phyloP scores from a whole-genome alignment of 2,113 vertebrate genomes.

The Sturnus vulgaris region DNA sequence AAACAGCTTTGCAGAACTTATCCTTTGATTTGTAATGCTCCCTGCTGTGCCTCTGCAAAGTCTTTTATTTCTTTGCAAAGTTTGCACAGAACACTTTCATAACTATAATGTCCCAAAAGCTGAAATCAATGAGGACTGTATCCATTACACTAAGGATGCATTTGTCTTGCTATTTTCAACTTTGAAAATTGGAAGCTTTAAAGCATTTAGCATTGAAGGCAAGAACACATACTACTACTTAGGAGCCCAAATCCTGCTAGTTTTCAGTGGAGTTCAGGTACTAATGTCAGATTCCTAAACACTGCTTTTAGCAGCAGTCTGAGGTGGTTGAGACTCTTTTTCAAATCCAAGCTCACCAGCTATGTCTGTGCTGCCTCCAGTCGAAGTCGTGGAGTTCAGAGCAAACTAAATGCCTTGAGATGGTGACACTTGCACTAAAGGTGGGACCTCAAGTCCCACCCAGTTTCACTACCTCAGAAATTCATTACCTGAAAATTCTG shows the following conservation, averaged over 20 bases:
- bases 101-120: not conserved
- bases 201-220: not conserved
- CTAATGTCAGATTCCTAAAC: not conserved
- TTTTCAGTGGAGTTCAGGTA: not conserved
- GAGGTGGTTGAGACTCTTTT: not conserved
- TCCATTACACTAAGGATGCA: not conserved
- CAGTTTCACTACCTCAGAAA: not conserved
- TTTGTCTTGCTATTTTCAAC: not conserved
- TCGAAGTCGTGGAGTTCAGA: not conserved
- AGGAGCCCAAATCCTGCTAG: not conserved
- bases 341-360: not conserved
- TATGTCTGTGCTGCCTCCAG: not conserved
- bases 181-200: not conserved
- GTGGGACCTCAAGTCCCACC: not conserved
- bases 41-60: conserved; percentile 37
- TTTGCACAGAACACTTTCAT: conserved; percentile 15
- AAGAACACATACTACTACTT: not conserved
- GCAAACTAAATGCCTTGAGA: not conserved
- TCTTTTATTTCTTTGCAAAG: conserved; percentile 38
- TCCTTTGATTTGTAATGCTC: conserved; percentile 55
- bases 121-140: not conserved
- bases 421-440: not conserved
- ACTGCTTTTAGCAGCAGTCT: not conserved
- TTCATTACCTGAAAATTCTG: not conserved
- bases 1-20: conserved; percentile 53